Conservation (phyloP, 2,797 vertebrate genomes). For the Mionectes olivaceus region DNA sequence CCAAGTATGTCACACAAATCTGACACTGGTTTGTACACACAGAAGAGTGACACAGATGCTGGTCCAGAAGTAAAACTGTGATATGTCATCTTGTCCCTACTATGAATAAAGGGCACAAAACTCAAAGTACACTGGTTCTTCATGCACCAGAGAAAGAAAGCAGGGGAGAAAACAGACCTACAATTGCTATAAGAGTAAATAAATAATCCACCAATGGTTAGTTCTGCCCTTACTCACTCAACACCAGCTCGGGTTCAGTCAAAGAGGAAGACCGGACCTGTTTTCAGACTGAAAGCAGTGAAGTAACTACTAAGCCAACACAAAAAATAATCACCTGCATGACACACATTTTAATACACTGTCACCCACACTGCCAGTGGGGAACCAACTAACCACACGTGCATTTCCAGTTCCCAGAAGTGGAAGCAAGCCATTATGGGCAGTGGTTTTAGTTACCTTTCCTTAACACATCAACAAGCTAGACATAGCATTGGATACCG, state of each 20-base stretch:
- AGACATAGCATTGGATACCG: not conserved
- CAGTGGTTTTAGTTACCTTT: not conserved
- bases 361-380: not conserved
- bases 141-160: not conserved
- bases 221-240: not conserved
- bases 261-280: not conserved
- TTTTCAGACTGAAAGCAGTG: not conserved
- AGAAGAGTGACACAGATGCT: not conserved
- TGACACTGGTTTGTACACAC: not conserved
- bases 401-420: not conserved
- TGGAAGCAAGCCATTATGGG: not conserved
- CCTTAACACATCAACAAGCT: not conserved
- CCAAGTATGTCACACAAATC: not conserved
- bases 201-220: not conserved
- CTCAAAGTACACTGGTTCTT: not conserved
- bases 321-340: not conserved
- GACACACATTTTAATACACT: not conserved
- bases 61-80: not conserved
- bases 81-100: not conserved
- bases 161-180: not conserved
- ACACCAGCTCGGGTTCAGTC: accelerated
- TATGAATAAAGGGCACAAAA: not conserved
- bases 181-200: not conserved
- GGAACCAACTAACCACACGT: not conserved
- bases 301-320: not conserved